Base-by-base conservation (phyloP, 2,797 vertebrate genomes). In the Myoxocephalus aenaeus region DNA sequence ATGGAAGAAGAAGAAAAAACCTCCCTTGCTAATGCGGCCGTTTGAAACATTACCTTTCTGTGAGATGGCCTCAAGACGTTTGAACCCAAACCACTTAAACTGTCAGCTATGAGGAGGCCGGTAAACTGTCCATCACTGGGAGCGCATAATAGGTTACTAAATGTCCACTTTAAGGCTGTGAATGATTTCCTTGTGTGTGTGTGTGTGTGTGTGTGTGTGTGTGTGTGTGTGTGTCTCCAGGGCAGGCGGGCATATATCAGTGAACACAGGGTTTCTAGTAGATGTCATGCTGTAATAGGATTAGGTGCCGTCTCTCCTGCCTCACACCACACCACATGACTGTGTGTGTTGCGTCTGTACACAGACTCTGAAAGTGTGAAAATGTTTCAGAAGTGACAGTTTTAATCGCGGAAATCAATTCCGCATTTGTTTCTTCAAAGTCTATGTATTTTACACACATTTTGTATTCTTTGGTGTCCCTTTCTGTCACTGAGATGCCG, bases 261-360 rank as follows among this genome's bases (percentile, higher is more conserved):
- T 85, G 80, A 91, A 90, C 89, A 57, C 83, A 79, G 73, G 81
- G 73, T 90, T 88, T 92, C 81, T 92, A 79, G 77, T 90, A 87
- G 83, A 86, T 83, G 89, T 93, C 91, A 91, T 81, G 87, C 86
- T 91, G 64, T 92, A 92, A 93, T 81, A 86, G 92, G 93, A 93
- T 93, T 89, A 90, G 67, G 57, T 77, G 83, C 77, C 82, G 86
- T 85, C 79, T 75, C 80, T 20, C 18, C 67, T 64, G 80, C 79
- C 59, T 78, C 59, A 83, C 81, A n/a, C 25, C 29, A 5, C 29
- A 74, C 54, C 76, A 71, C 72, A 84, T 65, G 61, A 54, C 81
- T 51, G 62, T 76, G 80, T 76, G 81, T 9, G 34, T 63, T 64
- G 68, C 65, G 68, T 70, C 76, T 36, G 65, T 65, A 1, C 36